Conservation (phyloP, 2,888 invertebrate genomes). For the Trissolcus brochymenae region DNA sequence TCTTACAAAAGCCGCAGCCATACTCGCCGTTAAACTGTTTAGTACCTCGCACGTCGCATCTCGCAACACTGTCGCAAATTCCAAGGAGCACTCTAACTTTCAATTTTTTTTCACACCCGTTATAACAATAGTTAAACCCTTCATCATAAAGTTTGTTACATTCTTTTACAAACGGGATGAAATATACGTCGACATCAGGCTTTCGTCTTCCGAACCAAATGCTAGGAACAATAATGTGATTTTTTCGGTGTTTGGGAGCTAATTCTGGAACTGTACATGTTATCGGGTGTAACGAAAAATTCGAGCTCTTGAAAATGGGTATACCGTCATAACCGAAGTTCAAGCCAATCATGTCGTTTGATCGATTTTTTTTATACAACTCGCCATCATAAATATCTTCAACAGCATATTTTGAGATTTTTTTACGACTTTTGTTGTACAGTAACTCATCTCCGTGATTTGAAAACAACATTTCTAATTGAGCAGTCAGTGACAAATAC, state of each 20-base stretch:
- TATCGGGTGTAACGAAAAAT: constrained; percentile 42
- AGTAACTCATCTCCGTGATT: constrained; percentile 10
- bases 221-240: constrained; percentile 11
- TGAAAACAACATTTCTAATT: constrained; percentile 21
- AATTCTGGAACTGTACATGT: constrained; percentile 36
- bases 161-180: constrained; percentile 53
- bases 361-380: constrained; percentile 34
- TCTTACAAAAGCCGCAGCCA: too few relatives aligned
- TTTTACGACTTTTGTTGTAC: constrained; percentile 24
- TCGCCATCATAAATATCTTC: constrained; percentile 55
- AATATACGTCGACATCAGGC: constrained; percentile 40
- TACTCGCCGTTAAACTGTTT: too few relatives aligned
- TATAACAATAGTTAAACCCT: constrained; percentile 39
- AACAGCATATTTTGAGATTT: constrained; percentile 29
- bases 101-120: not conserved
- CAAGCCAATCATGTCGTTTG: constrained; percentile 30
- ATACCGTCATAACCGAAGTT: constrained; percentile 51
- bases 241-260: constrained; percentile 7
- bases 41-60: too few relatives aligned
- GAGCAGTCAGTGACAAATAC: constrained; percentile 28
- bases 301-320: constrained; percentile 40
- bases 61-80: constrained; percentile 8
- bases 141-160: constrained; percentile 17
- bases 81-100: constrained; percentile 4
- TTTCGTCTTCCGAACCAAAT: constrained; percentile 40